Percentiles rank a stretch among this genome's conserved stretches.
Evolutionary conservation across 2,113 vertebrate species (phyloP).

Genomic region (Entomyzon cyanotis): DNA sequence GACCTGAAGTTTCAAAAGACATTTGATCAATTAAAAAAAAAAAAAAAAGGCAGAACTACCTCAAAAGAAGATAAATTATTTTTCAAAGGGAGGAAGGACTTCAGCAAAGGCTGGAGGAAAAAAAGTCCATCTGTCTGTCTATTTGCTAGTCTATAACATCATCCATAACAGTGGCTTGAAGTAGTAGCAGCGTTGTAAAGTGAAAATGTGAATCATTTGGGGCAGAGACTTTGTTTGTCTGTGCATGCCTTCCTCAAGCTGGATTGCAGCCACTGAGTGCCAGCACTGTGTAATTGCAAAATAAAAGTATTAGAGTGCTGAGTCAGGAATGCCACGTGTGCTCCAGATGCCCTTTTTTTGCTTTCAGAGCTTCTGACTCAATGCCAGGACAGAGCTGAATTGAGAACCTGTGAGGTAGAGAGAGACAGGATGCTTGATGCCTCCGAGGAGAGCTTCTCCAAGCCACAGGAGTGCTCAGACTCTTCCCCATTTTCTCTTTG

Average conservation of each 20-base stretch:
- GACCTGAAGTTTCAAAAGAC: conserved; percentile 53
- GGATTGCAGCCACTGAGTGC: not conserved
- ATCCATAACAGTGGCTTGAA: not conserved
- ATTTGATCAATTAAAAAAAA: conserved; percentile 57
- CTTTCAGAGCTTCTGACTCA: not conserved
- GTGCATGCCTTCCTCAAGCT: not conserved
- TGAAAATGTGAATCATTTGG: not conserved
- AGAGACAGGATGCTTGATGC: not conserved
- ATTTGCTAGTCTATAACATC: not conserved
- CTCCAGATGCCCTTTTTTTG: not conserved
- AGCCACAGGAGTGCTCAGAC: not conserved
- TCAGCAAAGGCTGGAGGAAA: not conserved
- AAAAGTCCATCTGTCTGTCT: not conserved
- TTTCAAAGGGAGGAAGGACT: not conserved
- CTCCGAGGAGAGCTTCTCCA: not conserved
- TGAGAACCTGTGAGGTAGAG: not conserved
- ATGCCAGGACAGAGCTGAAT: not conserved
- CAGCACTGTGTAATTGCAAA: not conserved
- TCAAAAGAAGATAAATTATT: not conserved
- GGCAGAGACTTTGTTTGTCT: not conserved
- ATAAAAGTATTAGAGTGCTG: conserved; percentile 1
- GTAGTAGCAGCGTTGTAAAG: not conserved
- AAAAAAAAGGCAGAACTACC: not conserved
- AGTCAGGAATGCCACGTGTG: not conserved
- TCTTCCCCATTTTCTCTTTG: not conserved